Conservation (phyloP, 2,113 vertebrate species). For the Oryzias woworae region DNA sequence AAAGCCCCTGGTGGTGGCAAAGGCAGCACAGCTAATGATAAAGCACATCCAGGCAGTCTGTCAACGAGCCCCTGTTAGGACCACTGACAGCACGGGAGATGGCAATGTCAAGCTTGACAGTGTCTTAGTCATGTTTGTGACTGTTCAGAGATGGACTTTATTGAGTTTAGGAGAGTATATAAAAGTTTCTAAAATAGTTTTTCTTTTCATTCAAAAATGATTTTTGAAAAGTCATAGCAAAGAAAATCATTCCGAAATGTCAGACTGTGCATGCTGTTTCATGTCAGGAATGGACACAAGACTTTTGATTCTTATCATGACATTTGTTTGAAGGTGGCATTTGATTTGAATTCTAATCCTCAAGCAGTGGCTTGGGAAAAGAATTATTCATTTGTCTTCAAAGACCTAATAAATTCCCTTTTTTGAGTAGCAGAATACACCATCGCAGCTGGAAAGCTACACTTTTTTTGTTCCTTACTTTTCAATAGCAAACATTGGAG, state of each 20-base stretch:
- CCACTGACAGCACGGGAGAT: slow-evolving; percentile 62
- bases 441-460: slow-evolving; percentile 38
- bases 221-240: neutral
- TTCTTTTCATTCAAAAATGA: neutral
- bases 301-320: slow-evolving; percentile 61
- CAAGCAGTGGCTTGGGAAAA: slow-evolving; percentile 32
- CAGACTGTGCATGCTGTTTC: slow-evolving; percentile 46
- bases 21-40: slow-evolving; percentile 68
- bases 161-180: slow-evolving; percentile 26
- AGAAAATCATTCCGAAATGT: slow-evolving; percentile 59
- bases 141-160: slow-evolving; percentile 48
- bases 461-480: slow-evolving; percentile 36
- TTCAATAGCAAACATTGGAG: slow-evolving; percentile 49
- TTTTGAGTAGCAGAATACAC: slow-evolving; percentile 40
- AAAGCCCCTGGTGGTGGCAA: slow-evolving; percentile 55
- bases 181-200: slow-evolving; percentile 33
- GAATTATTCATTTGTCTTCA: slow-evolving; percentile 43
- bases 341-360: slow-evolving; percentile 67
- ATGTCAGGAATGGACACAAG: slow-evolving; percentile 45
- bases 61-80: slow-evolving; percentile 61
- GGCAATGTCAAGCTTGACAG: slow-evolving; percentile 61
- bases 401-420: slow-evolving; percentile 53
- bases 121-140: slow-evolving; percentile 65
- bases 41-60: slow-evolving; percentile 68
- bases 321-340: slow-evolving; percentile 69